Percentiles rank a stretch among this genome's conserved stretches.
phyloP scores from a whole-genome alignment of 2,113 vertebrate genomes.

The Sylvietta virens region DNA sequence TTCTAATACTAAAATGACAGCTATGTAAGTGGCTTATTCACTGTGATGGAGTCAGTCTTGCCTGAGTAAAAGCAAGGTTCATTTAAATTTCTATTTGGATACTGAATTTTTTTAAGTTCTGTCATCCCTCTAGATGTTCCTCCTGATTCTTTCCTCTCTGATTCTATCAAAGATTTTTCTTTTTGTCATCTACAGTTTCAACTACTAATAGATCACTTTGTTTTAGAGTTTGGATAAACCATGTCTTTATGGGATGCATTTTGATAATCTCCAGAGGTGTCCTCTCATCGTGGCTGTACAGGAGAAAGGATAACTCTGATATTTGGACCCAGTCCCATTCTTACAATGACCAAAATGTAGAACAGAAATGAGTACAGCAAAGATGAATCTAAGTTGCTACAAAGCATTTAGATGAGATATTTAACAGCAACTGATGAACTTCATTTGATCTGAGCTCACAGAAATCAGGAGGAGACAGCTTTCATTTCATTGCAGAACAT shows the following conservation, averaged over 20 bases:
- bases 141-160: neutral
- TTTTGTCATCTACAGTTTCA: neutral
- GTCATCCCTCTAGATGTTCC: neutral
- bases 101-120: neutral
- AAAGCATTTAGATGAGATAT: neutral
- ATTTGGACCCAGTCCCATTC: neutral
- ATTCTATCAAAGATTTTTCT: neutral
- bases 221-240: neutral
- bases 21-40: neutral
- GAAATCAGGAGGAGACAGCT: neutral
- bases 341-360: neutral
- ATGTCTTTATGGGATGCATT: neutral
- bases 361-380: neutral
- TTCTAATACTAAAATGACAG: neutral
- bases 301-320: neutral
- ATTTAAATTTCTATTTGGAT: neutral
- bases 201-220: neutral
- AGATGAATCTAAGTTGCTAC: neutral
- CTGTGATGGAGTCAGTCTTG: neutral
- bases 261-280: neutral
- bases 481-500: neutral
- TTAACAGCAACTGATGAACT: neutral
- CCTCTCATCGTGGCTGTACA: neutral
- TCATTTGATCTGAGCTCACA: neutral
- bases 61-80: neutral